These are phyloP conservation scores for Picus viridis DNA, from an alignment of 2,797 vertebrate species.

Conservation along the genomic window DNA sequence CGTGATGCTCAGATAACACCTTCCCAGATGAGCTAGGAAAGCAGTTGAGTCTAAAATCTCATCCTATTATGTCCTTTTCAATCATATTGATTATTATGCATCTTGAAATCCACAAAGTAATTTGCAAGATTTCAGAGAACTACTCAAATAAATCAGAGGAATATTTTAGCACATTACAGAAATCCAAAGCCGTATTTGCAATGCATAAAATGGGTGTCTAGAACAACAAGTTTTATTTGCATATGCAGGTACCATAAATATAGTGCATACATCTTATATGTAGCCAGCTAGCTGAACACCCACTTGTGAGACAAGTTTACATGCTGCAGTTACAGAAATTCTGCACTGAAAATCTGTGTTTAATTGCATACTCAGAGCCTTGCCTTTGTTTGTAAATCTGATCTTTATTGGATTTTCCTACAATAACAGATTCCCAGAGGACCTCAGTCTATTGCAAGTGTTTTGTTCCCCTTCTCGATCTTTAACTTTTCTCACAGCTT, in stretches of 20 bases:
- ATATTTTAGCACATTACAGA: not conserved
- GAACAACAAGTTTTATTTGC: not conserved
- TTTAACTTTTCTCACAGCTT: not conserved
- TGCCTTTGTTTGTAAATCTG: slow-evolving; percentile 13
- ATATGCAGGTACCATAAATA: not conserved
- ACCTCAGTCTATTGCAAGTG: not conserved
- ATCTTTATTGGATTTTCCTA: slow-evolving; percentile 19
- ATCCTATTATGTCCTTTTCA: not conserved
- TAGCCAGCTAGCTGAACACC: not conserved
- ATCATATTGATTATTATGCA: accelerated
- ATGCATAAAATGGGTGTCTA: not conserved
- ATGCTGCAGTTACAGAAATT: not conserved
- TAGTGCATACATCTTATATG: not conserved
- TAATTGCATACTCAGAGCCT: not conserved
- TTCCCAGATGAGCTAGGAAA: not conserved
- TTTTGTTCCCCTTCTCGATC: not conserved
- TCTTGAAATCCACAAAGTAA: not conserved
- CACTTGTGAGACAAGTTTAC: not conserved
- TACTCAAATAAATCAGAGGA: not conserved
- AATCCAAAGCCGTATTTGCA: accelerated
- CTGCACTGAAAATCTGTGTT: not conserved
- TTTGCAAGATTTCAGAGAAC: not conserved
- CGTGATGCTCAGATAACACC: not conserved
- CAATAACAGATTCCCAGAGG: not conserved
- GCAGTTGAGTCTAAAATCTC: not conserved